Base-by-base conservation (phyloP, 2,797 vertebrate genomes). In the Distichodus sexfasciatus region DNA sequence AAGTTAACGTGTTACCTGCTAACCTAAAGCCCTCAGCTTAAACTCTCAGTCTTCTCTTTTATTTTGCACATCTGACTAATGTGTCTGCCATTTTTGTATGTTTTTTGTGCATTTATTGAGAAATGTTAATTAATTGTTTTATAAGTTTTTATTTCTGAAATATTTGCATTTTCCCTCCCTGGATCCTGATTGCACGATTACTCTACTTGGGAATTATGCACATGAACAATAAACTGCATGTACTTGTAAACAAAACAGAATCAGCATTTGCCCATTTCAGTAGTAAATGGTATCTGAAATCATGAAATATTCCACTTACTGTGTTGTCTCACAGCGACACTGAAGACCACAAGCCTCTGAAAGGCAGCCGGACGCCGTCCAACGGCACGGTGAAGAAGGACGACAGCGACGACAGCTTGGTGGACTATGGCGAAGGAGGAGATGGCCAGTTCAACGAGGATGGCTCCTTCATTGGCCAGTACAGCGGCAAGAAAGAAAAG, bases 391-490 rank as follows among this genome's bases (percentile, higher is more conserved):
- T 97, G 87, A 95, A 96, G 83, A 96, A 96, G 8, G 96, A 97
- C 62, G 96, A 98, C 77, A 98, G 96, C 2, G 96, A 98, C 29
- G 97, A 97, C 87, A 98, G 97, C 86, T 89, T 98, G 85, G 96
- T 98, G 86, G 97, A 99, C 90, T 98, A 98, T 73, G 96, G 96
- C 57, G 96, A 98, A 86, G 97, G 97, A n/a, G 96, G 97, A 51
- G 98, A 99, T 8, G 97, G 97, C 50, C 96, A 98, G 82, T 98
- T 98, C 88, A 98, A 98, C 36, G 96, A 98, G 82, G 96, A 99
- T 33, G 97, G 97, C 71, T 98, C 96, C 69, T 99, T 99, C 83
- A 99, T 99, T 58, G 96, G 97, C 85, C 97, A 99, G 76, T 98
- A 99, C 81, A 98, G 96, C 59, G 97, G 96, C 82, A 98, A 96